Base-by-base conservation (phyloP, 2,888 invertebrate species). In the Diarsia mendica region DNA sequence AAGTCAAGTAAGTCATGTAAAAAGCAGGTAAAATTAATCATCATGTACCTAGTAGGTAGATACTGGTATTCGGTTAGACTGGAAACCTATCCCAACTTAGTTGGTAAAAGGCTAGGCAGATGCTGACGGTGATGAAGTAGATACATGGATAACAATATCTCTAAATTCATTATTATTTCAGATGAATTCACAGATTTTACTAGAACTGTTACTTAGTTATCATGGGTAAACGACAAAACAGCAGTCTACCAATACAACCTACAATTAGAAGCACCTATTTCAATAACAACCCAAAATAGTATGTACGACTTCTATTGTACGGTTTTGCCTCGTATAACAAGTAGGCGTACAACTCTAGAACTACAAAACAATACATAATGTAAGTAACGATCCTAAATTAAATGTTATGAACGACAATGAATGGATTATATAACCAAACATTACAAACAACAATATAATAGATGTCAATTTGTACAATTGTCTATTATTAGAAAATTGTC, bases 381-480 rank as follows among this genome's bases (percentile, higher is more conserved):
- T 33, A 15, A 33, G 23, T 76, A 79, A 72, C 46, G 60, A 77
- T 44, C 44, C 44, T 46, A 63, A 77, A 85, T 66, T 77, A 64
- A 63, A 68, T 51, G 33, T 69, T 66, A 67, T 60, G 46, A 18
- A 68, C 67, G 44, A 72, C 70, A 79, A 73, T 74, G 67, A 74
- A 73, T 28, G 18, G 55, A 72, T 46, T 49, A 9, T 58, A 61
- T 53, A 63, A 58, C 53, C 44, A 20, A 51, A 39, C 18, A 48
- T n/a, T 67, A 69, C 48, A 9, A 60, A 66, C 58, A 10, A 70
- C 51, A 18, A 74, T 48, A 4, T 72, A 75, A 79, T 75, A 69
- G 68, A 58, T 51, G 51, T 15, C 68, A 77, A 82, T 84, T 84
- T 69, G 48, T 58, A 65, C 55, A 71, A 64, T 67, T 72, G 28